phyloP scores from a whole-genome alignment of 2,113 vertebrate species.

The Pristiophorus japonicus region DNA sequence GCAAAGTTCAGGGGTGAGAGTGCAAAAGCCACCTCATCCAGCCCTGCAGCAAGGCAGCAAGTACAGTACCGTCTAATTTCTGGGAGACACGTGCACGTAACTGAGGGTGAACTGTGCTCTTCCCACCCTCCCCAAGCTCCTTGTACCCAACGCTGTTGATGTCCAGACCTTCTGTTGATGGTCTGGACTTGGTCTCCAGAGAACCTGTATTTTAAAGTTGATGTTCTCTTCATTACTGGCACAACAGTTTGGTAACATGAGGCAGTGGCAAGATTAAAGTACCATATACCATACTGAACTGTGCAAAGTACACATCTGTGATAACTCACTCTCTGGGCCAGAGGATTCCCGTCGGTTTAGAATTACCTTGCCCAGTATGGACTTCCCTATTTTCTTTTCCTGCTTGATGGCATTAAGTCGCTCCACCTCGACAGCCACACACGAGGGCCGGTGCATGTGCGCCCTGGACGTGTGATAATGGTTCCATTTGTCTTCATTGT shows the following conservation, averaged over 20 bases:
- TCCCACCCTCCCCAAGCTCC: not conserved
- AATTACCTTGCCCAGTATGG: slow-evolving; percentile 85
- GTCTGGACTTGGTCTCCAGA: not conserved
- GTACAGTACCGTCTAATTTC: not conserved
- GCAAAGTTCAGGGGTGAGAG: not conserved
- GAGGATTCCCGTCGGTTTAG: not conserved
- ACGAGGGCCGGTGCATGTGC: slow-evolving; percentile 78
- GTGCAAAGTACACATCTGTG: not conserved
- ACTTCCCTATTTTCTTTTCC: slow-evolving; percentile 87
- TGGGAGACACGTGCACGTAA: not conserved
- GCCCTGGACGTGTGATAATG: slow-evolving; percentile 79
- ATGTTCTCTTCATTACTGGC: not conserved
- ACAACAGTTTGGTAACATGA: not conserved
- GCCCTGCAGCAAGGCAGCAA: not conserved
- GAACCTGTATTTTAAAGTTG: not conserved
- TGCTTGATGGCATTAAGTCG: slow-evolving; percentile 72
- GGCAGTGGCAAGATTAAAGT: not conserved
- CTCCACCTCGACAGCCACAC: slow-evolving; percentile 82
- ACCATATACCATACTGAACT: not conserved
- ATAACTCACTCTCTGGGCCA: not conserved
- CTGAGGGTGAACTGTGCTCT: not conserved
- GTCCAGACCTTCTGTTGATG: not conserved
- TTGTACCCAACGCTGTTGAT: not conserved
- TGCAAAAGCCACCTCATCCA: not conserved
- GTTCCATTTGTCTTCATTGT: slow-evolving; percentile 86